A percentile compares a stretch with the other conserved stretches of the same genome.
phyloP scores from a whole-genome alignment of 2,797 vertebrate species.

The Tarsius wallacei region DNA sequence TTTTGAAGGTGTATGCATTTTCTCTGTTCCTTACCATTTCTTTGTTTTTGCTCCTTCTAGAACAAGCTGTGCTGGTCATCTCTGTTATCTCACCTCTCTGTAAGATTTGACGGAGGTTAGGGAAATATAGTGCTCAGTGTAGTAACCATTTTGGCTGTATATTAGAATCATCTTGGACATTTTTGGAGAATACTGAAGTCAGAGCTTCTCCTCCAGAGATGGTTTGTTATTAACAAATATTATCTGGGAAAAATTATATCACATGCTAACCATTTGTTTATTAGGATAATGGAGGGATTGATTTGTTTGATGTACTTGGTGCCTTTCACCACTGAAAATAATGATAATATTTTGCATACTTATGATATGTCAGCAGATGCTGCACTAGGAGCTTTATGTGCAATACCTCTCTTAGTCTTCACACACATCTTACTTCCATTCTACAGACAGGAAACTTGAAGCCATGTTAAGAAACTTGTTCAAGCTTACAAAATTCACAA shows the following conservation, averaged over 20 bases:
- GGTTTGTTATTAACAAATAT: background rate
- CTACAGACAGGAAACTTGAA: slow-evolving; percentile 1
- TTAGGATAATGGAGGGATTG: background rate
- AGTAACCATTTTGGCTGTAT: background rate
- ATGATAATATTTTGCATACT: background rate
- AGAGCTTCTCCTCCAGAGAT: background rate
- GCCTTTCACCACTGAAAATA: background rate
- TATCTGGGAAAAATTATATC: background rate
- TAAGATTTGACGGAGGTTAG: background rate
- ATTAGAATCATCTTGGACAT: background rate
- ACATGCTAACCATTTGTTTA: background rate
- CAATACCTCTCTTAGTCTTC: background rate
- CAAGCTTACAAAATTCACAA: slow-evolving; percentile 18
- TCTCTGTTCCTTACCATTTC: background rate
- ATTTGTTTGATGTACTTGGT: slow-evolving; percentile 27
- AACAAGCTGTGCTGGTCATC: background rate
- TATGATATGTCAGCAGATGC: background rate
- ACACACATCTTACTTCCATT: background rate
- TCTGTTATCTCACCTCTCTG: background rate
- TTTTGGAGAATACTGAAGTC: background rate
- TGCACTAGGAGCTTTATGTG: background rate
- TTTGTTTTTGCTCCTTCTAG: slow-evolving; percentile 16
- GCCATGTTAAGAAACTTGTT: background rate
- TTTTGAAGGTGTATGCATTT: background rate
- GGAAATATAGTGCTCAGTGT: background rate